Percentiles rank a stretch among this genome's conserved stretches.
phyloP scores from a whole-genome alignment of 2,113 vertebrate species.

The Malaclemys terrapin region DNA sequence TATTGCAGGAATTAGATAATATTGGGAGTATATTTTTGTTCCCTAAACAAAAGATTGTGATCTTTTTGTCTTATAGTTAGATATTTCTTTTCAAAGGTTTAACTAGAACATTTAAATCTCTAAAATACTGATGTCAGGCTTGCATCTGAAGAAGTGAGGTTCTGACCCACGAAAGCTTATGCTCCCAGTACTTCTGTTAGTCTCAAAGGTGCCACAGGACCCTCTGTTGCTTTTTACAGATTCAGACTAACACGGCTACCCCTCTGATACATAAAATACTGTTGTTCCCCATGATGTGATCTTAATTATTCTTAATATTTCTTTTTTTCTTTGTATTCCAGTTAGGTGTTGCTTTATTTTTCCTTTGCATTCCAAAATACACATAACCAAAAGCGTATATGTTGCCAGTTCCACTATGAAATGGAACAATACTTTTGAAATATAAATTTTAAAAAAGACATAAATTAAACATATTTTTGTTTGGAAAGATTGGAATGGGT shows the following conservation, averaged over 20 bases:
- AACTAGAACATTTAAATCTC: conserved; percentile 20
- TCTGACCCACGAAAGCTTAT: no score
- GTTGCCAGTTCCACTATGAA: not conserved
- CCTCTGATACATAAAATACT: no score
- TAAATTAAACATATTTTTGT: conserved; percentile 22
- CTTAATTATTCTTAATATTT: conserved; percentile 45
- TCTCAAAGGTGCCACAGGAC: no score
- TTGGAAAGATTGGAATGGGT: conserved; percentile 6
- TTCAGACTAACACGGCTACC: no score
- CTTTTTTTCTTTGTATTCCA: conserved; percentile 31
- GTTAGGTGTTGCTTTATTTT: conserved; percentile 47
- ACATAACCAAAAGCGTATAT: not conserved
- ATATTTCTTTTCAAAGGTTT: conserved; percentile 43
- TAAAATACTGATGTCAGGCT: conserved; percentile 58
- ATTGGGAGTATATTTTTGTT: not conserved
- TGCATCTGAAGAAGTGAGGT: no score
- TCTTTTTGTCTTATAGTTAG: conserved; percentile 27
- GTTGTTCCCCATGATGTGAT: conserved; percentile 47
- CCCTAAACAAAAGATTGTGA: not conserved
- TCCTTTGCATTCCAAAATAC: conserved; percentile 50
- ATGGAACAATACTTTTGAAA: conserved; percentile 6
- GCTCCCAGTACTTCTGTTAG: no score
- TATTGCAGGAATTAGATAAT: not conserved
- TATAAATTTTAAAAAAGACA: not conserved
- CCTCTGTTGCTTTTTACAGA: no score